Conservation (phyloP, 2,888 invertebrate genomes). For the Dasysyrphus albostriatus region DNA sequence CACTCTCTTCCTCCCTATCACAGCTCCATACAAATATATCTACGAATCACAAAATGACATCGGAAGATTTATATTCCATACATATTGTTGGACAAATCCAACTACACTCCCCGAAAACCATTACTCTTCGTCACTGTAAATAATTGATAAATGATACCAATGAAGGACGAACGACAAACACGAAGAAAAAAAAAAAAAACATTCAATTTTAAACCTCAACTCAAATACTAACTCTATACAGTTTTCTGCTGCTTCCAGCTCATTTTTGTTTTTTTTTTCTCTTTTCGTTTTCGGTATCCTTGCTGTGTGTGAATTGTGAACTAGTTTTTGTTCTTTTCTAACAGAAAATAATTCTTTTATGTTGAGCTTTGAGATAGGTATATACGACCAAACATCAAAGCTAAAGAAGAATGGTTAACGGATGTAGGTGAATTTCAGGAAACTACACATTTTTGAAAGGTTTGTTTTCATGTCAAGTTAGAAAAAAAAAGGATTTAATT, state of each 20-base stretch:
- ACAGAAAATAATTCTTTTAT: conserved; percentile 26
- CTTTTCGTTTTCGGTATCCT: conserved; percentile 14
- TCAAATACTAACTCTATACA: conserved; percentile 17
- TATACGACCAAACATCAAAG: conserved; percentile 13
- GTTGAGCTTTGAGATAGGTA: neutral
- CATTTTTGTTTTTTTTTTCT: conserved; percentile 1
- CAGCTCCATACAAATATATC: neutral
- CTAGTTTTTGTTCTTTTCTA: conserved; percentile 14
- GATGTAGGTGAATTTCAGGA: conserved; percentile 14
- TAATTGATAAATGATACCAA: conserved; percentile 76
- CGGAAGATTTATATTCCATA: conserved; percentile 70
- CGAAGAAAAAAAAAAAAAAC: conserved; percentile 36
- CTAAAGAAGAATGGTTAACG: conserved; percentile 23
- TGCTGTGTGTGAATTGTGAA: conserved; percentile 18
- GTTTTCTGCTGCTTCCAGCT: conserved; percentile 15
- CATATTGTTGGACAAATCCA: conserved; percentile 69
- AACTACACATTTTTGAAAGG: neutral
- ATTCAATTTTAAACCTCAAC: conserved; percentile 58
- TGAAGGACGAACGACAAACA: conserved; percentile 63
- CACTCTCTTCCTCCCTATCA: neutral
- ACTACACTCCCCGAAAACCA: conserved; percentile 60
- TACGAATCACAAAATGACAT: conserved; percentile 67
- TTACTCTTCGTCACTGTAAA: conserved; percentile 75
- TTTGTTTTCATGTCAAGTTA: neutral
- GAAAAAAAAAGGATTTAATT: neutral